phyloP scores from a whole-genome alignment of 1,140 invertebrate genomes.

The Formica exsecta region DNA sequence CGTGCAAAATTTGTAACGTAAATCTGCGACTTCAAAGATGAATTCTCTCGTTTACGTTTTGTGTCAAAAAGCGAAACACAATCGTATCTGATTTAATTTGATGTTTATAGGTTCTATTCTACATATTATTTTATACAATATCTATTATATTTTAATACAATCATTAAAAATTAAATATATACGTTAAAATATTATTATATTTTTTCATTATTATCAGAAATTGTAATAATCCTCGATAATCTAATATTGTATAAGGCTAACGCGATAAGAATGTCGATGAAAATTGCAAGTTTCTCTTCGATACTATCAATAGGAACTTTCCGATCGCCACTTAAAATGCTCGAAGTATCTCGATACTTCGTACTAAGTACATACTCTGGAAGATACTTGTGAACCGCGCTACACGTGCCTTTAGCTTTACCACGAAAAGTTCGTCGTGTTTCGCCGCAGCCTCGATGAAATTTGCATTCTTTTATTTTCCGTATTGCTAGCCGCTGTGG shows the following conservation, averaged over 20 bases:
- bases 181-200: neutral
- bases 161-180: neutral
- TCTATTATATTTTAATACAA: neutral
- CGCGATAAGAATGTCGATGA: slow-evolving; percentile 36
- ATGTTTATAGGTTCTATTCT: neutral
- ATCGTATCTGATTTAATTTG: slow-evolving; percentile 16
- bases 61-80: neutral
- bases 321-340: slow-evolving; percentile 46
- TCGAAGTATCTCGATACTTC: slow-evolving; percentile 49
- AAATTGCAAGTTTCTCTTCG: slow-evolving; percentile 2
- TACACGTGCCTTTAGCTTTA: slow-evolving; percentile 32
- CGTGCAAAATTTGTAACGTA: neutral
- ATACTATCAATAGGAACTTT: slow-evolving; percentile 49
- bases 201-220: slow-evolving; percentile 23
- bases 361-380: slow-evolving; percentile 26
- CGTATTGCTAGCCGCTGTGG: too few relatives aligned
- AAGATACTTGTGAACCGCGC: slow-evolving; percentile 35
- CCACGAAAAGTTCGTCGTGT: slow-evolving; percentile 31
- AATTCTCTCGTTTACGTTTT: neutral
- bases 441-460: slow-evolving; percentile 28
- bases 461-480: slow-evolving; percentile 42
- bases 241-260: slow-evolving; percentile 22
- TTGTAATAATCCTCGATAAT: slow-evolving; percentile 33
- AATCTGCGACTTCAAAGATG: slow-evolving; percentile 19
- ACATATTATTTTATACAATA: neutral